These are phyloP conservation scores for Lasiommata megera DNA, from an alignment of 2,888 invertebrate genomes.

Conservation along the genomic window DNA sequence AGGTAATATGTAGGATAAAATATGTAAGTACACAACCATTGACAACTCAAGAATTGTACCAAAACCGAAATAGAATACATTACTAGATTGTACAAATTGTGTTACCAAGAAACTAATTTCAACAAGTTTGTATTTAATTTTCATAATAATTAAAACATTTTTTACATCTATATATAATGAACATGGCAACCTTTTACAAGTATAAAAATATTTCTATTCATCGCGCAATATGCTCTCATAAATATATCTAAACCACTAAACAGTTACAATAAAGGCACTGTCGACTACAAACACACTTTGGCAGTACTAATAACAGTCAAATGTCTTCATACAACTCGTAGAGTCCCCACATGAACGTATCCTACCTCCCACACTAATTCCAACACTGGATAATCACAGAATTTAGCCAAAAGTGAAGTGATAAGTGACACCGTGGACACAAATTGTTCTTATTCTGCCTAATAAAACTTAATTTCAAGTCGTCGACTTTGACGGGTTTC, in stretches of 20 bases:
- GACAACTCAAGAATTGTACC: constrained; percentile 55
- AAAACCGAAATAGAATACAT: constrained; percentile 33
- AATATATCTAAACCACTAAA: constrained; percentile 71
- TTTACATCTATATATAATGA: constrained; percentile 64
- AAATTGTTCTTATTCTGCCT: constrained; percentile 55
- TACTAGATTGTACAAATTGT: constrained; percentile 33
- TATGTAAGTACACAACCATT: constrained; percentile 78
- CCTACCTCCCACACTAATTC: constrained; percentile 17
- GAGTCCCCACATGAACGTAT: constrained; percentile 46
- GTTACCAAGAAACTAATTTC: constrained; percentile 26
- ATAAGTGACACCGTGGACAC: constrained; percentile 67
- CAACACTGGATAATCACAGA: constrained; percentile 72
- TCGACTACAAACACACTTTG: constrained; percentile 82
- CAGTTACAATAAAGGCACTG: constrained; percentile 76
- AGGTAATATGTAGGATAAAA: constrained; percentile 26
- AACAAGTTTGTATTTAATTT: constrained; percentile 18
- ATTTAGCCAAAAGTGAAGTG: constrained; percentile 76
- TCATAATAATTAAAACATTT: constrained; percentile 47
- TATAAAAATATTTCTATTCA: constrained; percentile 78
- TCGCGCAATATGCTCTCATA: constrained; percentile 73
- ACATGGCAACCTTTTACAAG: constrained; percentile 80
- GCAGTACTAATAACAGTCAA: constrained; percentile 69
- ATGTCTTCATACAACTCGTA: constrained; percentile 52
- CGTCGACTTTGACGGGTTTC: constrained; percentile 60
- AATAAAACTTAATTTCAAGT: constrained; percentile 61